Evolutionary conservation across 2,888 invertebrate species (phyloP), one percentile per base, ranked within the genome.

Genomic region (Diaperis boleti): DNA sequence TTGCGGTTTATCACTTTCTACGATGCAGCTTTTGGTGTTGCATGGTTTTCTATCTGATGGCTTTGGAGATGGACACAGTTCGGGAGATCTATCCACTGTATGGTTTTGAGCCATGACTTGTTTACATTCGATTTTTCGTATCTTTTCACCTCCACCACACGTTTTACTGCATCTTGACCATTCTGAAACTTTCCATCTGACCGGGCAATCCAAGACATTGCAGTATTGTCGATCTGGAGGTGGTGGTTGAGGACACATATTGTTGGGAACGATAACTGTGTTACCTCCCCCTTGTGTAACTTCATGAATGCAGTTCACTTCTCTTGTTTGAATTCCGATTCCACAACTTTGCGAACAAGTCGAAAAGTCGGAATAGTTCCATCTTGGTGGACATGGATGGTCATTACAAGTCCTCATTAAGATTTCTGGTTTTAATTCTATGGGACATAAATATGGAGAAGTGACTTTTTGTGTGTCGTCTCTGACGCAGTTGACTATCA

Each of bases 51-150:
- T 89, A 42, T 89, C 84, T 0, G 90, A 86, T 0, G 96, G 95
- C 55, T 89, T 89, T 0, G 89, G 89, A 0, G 88, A 83, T 8
- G 90, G 88, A 79, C 94, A 94, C 78, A 92, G 89, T 0, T 88
- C 85, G 14, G 90, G 86, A 0, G 91, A 89, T 10, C 93, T 85
- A 71, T 92, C 91, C 57, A 94, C 91, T 71, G 92, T 90, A 78
- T 93, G 93, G n/a, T 95, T 95, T 77, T 95, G 92, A 0, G 95
- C 94, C 89, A 95, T 92, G 66, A 94, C 89, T 82, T 96, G 95
- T 77, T 95, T 94, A 81, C 98, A 98, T 69, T 90, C 88, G 65
- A 90, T 89, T 83, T 88, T 87, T 69, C 98, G 87, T 52, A 89
- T 91, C 79, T 96, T 95, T 52, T 92, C 84, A 0, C 98, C 98